These are phyloP conservation scores for Littorina saxatilis DNA, from an alignment of 1,140 invertebrate genomes.

Conservation along the genomic window DNA sequence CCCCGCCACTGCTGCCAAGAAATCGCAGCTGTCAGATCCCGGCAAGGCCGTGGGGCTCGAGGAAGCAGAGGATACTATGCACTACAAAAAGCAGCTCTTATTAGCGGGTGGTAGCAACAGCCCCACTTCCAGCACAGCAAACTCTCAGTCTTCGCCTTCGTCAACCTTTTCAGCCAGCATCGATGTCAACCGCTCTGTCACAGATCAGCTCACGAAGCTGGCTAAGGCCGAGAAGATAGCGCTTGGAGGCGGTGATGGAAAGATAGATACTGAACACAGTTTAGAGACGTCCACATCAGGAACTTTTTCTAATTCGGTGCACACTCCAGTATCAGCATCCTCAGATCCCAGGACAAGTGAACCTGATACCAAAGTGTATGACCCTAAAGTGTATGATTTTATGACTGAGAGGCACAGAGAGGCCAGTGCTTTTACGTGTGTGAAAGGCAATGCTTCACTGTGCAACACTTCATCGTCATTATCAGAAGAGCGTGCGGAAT, in stretches of 20 bases:
- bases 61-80: constrained; percentile 69
- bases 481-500: constrained; percentile 57
- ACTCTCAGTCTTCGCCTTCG: constrained; percentile 68
- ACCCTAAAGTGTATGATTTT: constrained; percentile 18
- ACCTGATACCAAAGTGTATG: not conserved
- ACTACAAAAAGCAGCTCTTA: constrained; percentile 73
- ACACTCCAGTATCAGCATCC: not conserved
- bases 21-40: constrained; percentile 31
- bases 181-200: constrained; percentile 69
- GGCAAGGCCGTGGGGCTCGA: constrained; percentile 18
- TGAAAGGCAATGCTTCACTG: constrained; percentile 33
- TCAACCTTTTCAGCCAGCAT: constrained; percentile 57
- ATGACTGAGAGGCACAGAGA: constrained; percentile 33
- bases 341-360: not conserved
- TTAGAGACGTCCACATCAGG: not conserved
- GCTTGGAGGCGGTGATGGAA: constrained; percentile 55
- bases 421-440: constrained; percentile 46
- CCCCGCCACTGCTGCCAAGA: constrained; percentile 30
- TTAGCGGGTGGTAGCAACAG: constrained; percentile 57
- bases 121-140: constrained; percentile 48
- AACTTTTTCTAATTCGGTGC: constrained; percentile 15
- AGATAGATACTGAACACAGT: constrained; percentile 40
- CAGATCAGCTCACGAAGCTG: constrained; percentile 69
- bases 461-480: constrained; percentile 41
- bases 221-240: constrained; percentile 58